These are phyloP conservation scores for Fabriciana adippe DNA, from an alignment of 2,888 invertebrate species.

Conservation along the genomic window DNA sequence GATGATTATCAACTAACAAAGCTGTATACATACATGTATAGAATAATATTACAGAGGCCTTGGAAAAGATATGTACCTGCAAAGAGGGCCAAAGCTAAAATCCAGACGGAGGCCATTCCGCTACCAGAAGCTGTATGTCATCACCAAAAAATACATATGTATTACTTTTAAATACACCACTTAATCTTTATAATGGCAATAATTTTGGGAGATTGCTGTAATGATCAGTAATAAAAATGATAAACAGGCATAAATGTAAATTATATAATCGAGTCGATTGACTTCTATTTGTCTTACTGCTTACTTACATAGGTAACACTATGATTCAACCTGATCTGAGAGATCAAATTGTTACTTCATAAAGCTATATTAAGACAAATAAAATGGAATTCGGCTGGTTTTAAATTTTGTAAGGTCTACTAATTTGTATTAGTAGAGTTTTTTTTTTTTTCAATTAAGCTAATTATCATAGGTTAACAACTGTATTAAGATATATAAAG, in stretches of 20 bases:
- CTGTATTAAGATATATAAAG: too few relatives aligned
- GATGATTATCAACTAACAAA: too few relatives aligned
- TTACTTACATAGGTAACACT: too few relatives aligned
- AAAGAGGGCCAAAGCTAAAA: constrained; percentile 37
- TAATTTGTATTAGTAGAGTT: too few relatives aligned
- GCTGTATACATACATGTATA: neutral
- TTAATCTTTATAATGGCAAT: constrained; percentile 16
- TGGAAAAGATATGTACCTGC: constrained; percentile 41
- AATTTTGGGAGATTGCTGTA: neutral
- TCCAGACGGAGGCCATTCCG: constrained; percentile 39
- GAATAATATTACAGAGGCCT: neutral
- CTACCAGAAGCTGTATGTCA: neutral
- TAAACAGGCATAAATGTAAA: neutral
- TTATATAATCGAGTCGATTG: neutral
- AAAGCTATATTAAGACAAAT: too few relatives aligned
- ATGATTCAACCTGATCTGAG: too few relatives aligned
- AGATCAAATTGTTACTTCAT: too few relatives aligned
- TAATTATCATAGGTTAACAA: too few relatives aligned
- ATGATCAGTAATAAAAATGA: constrained; percentile 18
- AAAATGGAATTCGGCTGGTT: too few relatives aligned
- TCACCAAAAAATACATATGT: neutral
- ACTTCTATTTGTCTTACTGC: neutral
- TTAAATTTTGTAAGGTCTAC: too few relatives aligned
- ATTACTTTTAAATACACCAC: constrained; percentile 17
- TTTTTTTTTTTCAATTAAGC: too few relatives aligned